These are phyloP conservation scores for Brassicogethes aeneus DNA, from an alignment of 2,888 invertebrate species.

Conservation along the genomic window DNA sequence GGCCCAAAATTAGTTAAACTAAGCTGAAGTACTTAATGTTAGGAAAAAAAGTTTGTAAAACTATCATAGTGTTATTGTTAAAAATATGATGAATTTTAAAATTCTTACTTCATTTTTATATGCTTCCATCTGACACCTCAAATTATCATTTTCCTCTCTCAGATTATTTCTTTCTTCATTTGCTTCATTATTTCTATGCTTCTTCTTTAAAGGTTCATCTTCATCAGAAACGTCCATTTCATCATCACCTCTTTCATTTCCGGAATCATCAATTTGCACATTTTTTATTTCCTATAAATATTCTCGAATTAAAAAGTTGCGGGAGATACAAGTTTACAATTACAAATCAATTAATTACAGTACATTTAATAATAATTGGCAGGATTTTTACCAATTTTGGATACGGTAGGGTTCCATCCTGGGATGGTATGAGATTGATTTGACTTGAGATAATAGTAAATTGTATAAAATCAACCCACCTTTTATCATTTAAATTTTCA, in stretches of 20 bases:
- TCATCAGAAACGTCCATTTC: constrained; percentile 84
- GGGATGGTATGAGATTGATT: no score
- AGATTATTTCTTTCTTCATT: constrained; percentile 30
- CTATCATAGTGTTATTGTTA: no score
- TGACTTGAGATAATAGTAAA: background rate
- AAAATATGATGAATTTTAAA: no score
- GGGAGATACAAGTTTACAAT: no score
- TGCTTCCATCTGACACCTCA: constrained; percentile 85
- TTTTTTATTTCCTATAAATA: constrained; percentile 60
- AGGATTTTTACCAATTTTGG: background rate
- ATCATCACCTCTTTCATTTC: constrained; percentile 61
- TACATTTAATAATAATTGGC: constrained; percentile 4
- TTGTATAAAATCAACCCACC: background rate
- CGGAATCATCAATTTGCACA: constrained; percentile 50
- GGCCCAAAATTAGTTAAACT: no score
- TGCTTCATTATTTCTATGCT: constrained; percentile 25
- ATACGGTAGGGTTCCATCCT: background rate
- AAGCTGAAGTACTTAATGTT: no score
- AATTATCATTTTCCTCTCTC: constrained; percentile 81
- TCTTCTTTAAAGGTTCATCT: constrained; percentile 46
- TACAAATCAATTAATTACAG: background rate
- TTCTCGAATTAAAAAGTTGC: no score
- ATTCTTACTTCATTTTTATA: constrained; percentile 71
- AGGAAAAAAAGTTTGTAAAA: no score
- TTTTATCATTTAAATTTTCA: no score